Evolutionary conservation across 2,888 invertebrate species (phyloP).

Genomic region (Achlya flavicornis): DNA sequence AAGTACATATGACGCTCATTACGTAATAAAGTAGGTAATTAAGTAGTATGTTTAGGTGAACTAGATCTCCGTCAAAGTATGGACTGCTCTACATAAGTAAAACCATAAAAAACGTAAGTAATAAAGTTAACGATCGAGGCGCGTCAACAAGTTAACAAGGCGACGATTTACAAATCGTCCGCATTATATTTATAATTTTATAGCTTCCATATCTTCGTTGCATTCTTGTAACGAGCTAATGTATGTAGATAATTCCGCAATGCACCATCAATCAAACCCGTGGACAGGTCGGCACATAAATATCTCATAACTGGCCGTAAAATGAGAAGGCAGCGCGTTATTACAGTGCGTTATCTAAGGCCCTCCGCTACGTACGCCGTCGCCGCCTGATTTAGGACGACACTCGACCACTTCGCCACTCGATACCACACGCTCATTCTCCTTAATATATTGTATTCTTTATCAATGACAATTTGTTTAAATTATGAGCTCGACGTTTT

Average conservation of each 20-base stretch:
- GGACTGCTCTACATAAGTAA: too few species aligned
- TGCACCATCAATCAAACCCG: slow-evolving; percentile 40
- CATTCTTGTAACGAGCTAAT: slow-evolving; percentile 32
- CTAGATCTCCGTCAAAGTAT: too few species aligned
- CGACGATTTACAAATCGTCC: slow-evolving; percentile 11
- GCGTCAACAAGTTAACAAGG: neutral
- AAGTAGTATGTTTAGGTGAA: neutral
- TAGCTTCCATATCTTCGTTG: slow-evolving; percentile 29
- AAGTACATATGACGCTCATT: too few species aligned
- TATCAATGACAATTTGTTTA: slow-evolving; percentile 40
- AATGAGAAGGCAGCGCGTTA: slow-evolving; percentile 10
- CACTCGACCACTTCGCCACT: slow-evolving; percentile 16
- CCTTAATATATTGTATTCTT: slow-evolving; percentile 26
- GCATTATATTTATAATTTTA: slow-evolving; percentile 26
- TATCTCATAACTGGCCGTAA: slow-evolving; percentile 18
- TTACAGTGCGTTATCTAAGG: slow-evolving; percentile 25
- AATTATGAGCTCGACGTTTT: slow-evolving; percentile 31
- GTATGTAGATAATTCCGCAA: slow-evolving; percentile 36
- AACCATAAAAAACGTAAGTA: neutral
- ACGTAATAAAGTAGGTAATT: too few species aligned
- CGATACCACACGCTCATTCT: slow-evolving; percentile 22
- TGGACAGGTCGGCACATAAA: slow-evolving; percentile 27
- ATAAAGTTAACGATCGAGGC: slow-evolving; percentile 9
- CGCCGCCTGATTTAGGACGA: slow-evolving; percentile 37
- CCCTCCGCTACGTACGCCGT: slow-evolving; percentile 23